phyloP scores from a whole-genome alignment of 2,113 vertebrate genomes.

The Clupea harengus region DNA sequence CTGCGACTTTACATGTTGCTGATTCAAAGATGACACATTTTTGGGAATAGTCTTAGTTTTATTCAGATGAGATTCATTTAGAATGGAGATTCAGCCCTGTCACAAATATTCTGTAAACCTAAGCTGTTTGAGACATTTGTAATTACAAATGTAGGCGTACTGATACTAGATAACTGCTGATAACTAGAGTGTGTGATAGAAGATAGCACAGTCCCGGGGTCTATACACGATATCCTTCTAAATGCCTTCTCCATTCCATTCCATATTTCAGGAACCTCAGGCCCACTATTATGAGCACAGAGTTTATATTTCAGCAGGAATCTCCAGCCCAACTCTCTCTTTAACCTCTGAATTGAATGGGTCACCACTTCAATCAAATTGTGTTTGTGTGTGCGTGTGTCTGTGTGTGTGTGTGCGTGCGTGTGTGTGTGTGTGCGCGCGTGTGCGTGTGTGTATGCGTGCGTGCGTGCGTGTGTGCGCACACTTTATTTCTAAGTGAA shows the following conservation, averaged over 20 bases:
- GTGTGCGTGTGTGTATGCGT: neutral
- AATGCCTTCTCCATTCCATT: neutral
- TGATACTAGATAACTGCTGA: too few relatives aligned
- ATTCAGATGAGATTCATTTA: too few relatives aligned
- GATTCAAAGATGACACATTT: too few relatives aligned
- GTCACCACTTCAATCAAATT: slow-evolving; percentile 5
- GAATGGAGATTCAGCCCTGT: neutral
- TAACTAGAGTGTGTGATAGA: neutral
- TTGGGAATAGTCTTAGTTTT: too few relatives aligned
- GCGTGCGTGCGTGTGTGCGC: neutral
- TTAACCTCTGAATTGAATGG: slow-evolving; percentile 3
- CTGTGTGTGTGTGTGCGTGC: neutral
- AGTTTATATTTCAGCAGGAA: neutral
- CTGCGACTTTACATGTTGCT: too few relatives aligned
- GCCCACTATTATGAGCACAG: neutral
- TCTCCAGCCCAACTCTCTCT: neutral
- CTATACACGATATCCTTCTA: neutral
- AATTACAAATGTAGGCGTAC: neutral
- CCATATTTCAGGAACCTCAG: neutral
- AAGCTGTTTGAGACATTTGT: neutral
- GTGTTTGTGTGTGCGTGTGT: neutral
- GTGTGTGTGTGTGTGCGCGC: neutral
- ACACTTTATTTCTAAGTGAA: too few relatives aligned
- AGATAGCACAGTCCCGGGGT: neutral
- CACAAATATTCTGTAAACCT: neutral